Percentiles rank a stretch among this genome's conserved stretches.
Conservation (phyloP, 2,888 invertebrate species). For the Clusia tigrina region DNA sequence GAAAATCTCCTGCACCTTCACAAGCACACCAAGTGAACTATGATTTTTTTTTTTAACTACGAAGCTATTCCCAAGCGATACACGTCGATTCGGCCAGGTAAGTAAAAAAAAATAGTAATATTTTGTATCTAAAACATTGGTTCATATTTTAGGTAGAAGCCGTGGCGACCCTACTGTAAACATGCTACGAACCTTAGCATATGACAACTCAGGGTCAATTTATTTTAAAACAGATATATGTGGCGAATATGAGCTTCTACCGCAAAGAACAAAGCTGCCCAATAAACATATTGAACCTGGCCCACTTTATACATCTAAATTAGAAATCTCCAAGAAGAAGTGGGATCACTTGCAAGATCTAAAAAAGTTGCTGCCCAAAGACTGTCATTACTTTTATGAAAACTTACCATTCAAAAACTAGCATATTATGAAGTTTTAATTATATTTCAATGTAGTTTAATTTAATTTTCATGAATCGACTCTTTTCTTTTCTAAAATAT, state of each 20-base stretch:
- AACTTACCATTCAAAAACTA: too few relatives aligned
- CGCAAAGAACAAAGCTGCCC: constrained; percentile 3
- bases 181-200: constrained; percentile 4
- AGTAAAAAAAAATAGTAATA: constrained; percentile 18
- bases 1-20: neutral
- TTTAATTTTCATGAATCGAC: too few relatives aligned
- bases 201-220: neutral
- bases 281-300: neutral
- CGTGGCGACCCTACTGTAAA: constrained; percentile 10
- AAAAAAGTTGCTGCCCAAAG: constrained; percentile 6
- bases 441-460: too few relatives aligned
- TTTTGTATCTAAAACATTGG: neutral
- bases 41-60: neutral
- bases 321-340: constrained; percentile 11
- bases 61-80: constrained; percentile 25
- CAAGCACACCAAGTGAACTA: neutral
- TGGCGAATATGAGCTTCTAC: constrained; percentile 12
- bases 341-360: constrained; percentile 16
- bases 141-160: constrained; percentile 9
- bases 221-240: constrained; percentile 13
- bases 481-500: too few relatives aligned
- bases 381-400: too few relatives aligned
- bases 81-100: neutral
- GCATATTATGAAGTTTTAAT: too few relatives aligned
- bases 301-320: constrained; percentile 1